Evolutionary conservation across 1,140 invertebrate species (phyloP).

Genomic region (Drosophila biarmipes): DNA sequence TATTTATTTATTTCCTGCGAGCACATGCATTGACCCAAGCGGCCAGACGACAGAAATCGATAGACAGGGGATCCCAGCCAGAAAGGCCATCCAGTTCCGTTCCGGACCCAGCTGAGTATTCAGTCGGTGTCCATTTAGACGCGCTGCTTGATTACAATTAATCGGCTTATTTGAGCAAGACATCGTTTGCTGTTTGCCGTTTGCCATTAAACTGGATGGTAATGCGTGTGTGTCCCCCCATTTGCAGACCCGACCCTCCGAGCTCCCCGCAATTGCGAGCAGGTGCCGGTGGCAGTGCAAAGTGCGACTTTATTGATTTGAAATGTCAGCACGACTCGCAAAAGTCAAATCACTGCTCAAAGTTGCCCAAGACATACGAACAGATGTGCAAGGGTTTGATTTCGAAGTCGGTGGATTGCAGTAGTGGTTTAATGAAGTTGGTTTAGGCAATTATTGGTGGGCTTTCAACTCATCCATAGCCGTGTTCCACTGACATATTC

Average conservation of each 20-base stretch:
- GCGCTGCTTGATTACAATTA: conserved; percentile 79
- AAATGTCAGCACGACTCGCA: conserved; percentile 63
- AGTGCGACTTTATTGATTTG: conserved; percentile 70
- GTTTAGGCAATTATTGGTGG: background rate
- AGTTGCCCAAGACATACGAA: conserved; percentile 24
- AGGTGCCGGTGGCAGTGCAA: conserved; percentile 40
- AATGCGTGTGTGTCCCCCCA: conserved; percentile 24
- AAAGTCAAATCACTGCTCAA: conserved; percentile 26
- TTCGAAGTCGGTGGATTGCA: background rate
- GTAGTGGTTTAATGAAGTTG: conserved; percentile 5
- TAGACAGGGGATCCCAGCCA: conserved; percentile 53
- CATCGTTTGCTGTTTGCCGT: conserved; percentile 35
- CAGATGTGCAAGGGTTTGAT: conserved; percentile 13
- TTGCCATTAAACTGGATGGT: conserved; percentile 38
- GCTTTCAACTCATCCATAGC: background rate
- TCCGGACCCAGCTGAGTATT: conserved; percentile 15
- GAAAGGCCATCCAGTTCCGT: conserved; percentile 17
- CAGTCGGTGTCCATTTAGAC: conserved; percentile 41
- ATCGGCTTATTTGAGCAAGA: conserved; percentile 75
- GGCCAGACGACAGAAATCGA: conserved; percentile 74
- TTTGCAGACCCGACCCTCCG: background rate
- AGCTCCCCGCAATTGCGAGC: conserved; percentile 2
- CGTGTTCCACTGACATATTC: conserved; percentile 5
- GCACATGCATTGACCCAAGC: conserved; percentile 63
- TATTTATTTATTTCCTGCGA: conserved; percentile 33